These are phyloP conservation scores for Trinorchestia longiramus DNA, from an alignment of 1,140 invertebrate genomes.

Conservation along the genomic window DNA sequence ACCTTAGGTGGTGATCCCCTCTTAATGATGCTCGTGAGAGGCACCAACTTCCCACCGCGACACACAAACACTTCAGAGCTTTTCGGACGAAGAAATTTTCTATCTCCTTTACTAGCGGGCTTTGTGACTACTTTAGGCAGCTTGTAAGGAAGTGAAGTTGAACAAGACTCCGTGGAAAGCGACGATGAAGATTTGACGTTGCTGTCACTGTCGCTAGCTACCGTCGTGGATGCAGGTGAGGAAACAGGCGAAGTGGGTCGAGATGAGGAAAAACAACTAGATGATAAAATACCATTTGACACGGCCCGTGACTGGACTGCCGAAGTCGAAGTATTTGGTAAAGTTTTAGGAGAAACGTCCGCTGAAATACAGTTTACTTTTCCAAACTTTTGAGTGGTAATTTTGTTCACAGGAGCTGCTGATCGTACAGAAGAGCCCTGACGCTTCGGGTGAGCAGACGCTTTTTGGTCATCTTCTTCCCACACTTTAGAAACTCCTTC, in stretches of 20 bases:
- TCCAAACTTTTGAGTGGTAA: not conserved
- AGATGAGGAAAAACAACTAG: not conserved
- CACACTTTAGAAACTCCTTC: constrained; percentile 58
- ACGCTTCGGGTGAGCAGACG: not conserved
- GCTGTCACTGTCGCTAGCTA: not conserved
- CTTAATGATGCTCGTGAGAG: constrained; percentile 63
- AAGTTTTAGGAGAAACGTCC: not conserved
- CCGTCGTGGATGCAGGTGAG: not conserved
- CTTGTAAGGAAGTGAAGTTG: not conserved
- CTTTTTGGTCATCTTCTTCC: not conserved
- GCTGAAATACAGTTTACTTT: not conserved
- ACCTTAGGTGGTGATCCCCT: constrained; percentile 17
- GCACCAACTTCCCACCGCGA: constrained; percentile 62
- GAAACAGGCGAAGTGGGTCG: not conserved
- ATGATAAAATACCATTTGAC: not conserved
- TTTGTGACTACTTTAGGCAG: not conserved
- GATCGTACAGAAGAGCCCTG: not conserved
- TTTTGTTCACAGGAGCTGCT: too few relatives aligned
- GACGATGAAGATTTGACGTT: not conserved
- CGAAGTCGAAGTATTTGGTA: not conserved
- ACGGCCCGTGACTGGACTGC: not conserved
- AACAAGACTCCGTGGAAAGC: not conserved
- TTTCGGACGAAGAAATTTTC: not conserved
- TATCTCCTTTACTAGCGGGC: not conserved
- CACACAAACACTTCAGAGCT: constrained; percentile 63